These are phyloP conservation scores for Drosophila auraria DNA, from an alignment of 1,140 invertebrate genomes.

Conservation along the genomic window DNA sequence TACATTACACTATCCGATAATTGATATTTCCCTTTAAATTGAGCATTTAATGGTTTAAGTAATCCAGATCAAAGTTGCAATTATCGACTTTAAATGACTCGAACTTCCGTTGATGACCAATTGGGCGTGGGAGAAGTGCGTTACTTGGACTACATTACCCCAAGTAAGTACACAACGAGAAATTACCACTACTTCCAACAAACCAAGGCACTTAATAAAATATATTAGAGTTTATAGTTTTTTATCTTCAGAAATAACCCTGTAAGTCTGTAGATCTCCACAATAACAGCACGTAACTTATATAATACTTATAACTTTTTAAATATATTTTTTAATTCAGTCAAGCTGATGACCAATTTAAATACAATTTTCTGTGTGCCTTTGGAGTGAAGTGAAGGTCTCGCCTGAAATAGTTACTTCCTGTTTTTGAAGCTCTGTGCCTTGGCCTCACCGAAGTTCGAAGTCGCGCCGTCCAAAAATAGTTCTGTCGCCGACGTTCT, in stretches of 20 bases:
- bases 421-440: slow-evolving; percentile 20
- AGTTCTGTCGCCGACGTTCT: slow-evolving; percentile 53
- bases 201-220: background rate
- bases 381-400: background rate
- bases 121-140: slow-evolving; percentile 54
- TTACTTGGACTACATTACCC: slow-evolving; percentile 14
- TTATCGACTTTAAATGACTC: slow-evolving; percentile 63
- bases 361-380: background rate
- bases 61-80: slow-evolving; percentile 24
- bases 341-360: background rate
- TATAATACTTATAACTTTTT: too few species aligned
- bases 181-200: background rate
- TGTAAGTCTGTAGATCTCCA: background rate
- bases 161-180: background rate
- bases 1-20: slow-evolving; percentile 11
- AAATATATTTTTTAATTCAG: too few species aligned
- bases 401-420: slow-evolving; percentile 37
- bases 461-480: slow-evolving; percentile 60
- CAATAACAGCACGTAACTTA: background rate
- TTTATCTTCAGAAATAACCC: background rate
- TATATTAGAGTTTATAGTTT: rapidly evolving
- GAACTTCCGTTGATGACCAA: slow-evolving; percentile 76
- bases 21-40: slow-evolving; percentile 68
- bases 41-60: slow-evolving; percentile 37
- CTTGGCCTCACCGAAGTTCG: background rate